These are phyloP conservation scores for Clarias macrocephalus DNA, from an alignment of 2,113 vertebrate genomes.

Conservation along the genomic window DNA sequence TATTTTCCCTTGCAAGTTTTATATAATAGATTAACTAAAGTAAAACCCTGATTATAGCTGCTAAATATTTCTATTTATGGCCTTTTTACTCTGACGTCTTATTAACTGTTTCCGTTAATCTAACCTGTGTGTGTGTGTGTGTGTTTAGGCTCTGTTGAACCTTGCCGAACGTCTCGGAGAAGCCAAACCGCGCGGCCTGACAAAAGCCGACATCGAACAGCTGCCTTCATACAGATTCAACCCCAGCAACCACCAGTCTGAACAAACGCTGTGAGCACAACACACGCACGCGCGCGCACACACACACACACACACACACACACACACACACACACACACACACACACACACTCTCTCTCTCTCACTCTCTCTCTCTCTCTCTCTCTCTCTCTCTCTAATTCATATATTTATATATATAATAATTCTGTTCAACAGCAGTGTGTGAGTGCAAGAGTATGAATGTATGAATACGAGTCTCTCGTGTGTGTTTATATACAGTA, in stretches of 20 bases:
- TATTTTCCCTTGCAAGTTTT: neutral
- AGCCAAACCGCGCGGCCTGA: constrained; percentile 92
- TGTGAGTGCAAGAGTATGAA: no score
- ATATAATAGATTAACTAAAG: neutral
- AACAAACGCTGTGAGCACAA: constrained; percentile 91
- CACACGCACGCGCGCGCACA: neutral
- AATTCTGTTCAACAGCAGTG: no score
- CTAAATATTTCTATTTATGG: neutral
- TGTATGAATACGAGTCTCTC: no score
- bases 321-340: neutral
- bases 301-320: neutral
- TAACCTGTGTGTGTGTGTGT: neutral
- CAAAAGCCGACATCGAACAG: constrained; percentile 96
- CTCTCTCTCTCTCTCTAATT: no score
- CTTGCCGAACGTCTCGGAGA: constrained; percentile 94
- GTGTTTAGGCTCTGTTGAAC: constrained; percentile 86
- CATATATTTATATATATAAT: no score
- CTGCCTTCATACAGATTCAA: constrained; percentile 98
- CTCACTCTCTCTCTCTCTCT: no score
- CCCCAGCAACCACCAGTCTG: constrained; percentile 96
- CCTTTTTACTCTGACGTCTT: neutral
- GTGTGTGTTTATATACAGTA: no score
- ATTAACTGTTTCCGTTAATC: neutral
- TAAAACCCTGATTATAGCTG: neutral
- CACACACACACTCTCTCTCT: no score